Evolutionary conservation across 2,113 vertebrate genomes (phyloP), one percentile per base, ranked within the genome.

Genomic region (Chamaetylas fuelleborni): DNA sequence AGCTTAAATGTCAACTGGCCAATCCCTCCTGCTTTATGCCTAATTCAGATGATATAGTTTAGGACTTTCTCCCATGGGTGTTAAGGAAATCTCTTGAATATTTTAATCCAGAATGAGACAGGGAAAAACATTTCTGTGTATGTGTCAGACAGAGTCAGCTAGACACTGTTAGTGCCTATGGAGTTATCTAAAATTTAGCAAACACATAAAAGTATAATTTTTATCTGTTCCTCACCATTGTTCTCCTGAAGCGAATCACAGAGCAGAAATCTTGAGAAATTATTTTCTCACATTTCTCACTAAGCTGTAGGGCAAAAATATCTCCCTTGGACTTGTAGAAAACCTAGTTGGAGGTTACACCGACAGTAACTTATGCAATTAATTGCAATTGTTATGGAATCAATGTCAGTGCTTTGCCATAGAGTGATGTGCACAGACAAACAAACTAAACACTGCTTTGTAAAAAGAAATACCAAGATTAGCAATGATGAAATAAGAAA

Each of bases 401-500:
- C 34, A 15, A 22, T 48, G 19, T 16, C 33, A 71, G 25, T 34
- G 29, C 8, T 81, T 64, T 72, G 14, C 18, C n/a, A 64, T 17
- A 25, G 20, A 38, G 12, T 23, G 58, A 67, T 16, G 9, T 3
- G 28, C 45, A 80, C 56, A 61, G 31, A 50, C 5, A 58, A 86
- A 24, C 9, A 58, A 86, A 24, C 9, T 31, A 77, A 74, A 45
- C 5, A 17, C 5, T 16, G 15, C 36, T 3, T 73, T 57, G 56
- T 9, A 13, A 45, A 73, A 72, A 58, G 31, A 50, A 38, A 53
- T n/a, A 79, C 4, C 38, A 13, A 58, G 50, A 47, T 15, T 56
- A 80, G 10, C 0, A 1, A 48, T 0, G 3, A 73, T 2, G 3
- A 90, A 72, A 72, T 33, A 56, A 58, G 8, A 43, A 64, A 70